Evolutionary conservation across 2,888 invertebrate species (phyloP), one percentile per base, ranked within the genome.

Genomic region (Acleris literana): DNA sequence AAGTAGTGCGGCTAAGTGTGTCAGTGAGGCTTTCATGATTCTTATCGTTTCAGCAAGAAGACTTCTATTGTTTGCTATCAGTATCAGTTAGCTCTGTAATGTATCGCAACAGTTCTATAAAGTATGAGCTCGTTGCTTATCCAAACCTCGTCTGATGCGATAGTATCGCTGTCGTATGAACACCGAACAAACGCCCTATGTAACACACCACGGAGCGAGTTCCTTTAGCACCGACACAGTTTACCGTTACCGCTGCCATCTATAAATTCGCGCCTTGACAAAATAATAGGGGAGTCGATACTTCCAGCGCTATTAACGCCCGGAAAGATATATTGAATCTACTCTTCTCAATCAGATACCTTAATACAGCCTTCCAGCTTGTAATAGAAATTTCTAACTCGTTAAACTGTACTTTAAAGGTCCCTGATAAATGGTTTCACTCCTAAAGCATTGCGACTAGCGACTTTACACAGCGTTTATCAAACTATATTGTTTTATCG

Each of bases 191-290:
- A 72, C 78, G 81, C 79, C 79, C 83, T 83, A 82, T 81, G 77
- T 73, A 77, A 74, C 77, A 75, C 75, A 73, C 76, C 71, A 68
- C 69, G 69, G 76, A 72, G 71, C 76, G 73, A 73, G 78, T 76
- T 76, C 76, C 76, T 75, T 73, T 76, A 77, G 76, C 77, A 71
- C 67, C 75, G 69, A 79, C 80, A 82, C 78, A 74, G 74, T 75
- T 74, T 83, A 86, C 92, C 90, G 92, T 91, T 92, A 88, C 71
- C 74, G 76, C 80, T 75, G 74, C 83, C 82, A 86, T 86, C 92
- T 86, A 92, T 92, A 92, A 92, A 92, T 92, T 85, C 82, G 81
- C 81, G 72, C 79, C 91, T 90, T 91, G 92, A 92, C 92, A 92
- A 92, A 92, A 92, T 92, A 92, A 92, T 92, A 91, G 91, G 86